phyloP scores from a whole-genome alignment of 2,113 vertebrate genomes.

The Heteronetta atricapilla region DNA sequence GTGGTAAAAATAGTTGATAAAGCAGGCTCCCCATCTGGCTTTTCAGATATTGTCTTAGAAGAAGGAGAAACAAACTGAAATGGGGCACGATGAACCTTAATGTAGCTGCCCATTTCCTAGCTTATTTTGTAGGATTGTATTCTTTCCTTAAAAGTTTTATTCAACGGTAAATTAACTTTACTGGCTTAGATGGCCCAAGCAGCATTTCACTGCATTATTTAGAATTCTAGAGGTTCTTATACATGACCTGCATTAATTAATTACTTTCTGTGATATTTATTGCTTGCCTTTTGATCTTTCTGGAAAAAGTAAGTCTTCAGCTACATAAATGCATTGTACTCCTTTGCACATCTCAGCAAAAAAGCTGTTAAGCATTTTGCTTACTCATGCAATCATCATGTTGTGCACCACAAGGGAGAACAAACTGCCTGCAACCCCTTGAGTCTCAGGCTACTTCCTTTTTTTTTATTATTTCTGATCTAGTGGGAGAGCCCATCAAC shows the following conservation, averaged over 20 bases:
- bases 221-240: not conserved
- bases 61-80: not conserved
- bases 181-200: not conserved
- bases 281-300: not conserved
- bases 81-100: not conserved
- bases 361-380: not conserved
- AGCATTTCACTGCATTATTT: not conserved
- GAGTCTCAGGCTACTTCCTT: not conserved
- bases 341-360: not conserved
- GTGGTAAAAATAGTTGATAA: not conserved
- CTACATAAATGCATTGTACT: not conserved
- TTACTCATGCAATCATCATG: not conserved
- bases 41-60: not conserved
- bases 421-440: not conserved
- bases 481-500: constrained; percentile 95
- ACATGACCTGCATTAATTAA: not conserved
- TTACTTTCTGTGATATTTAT: not conserved
- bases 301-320: not conserved
- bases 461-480: constrained; percentile 6
- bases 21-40: not conserved
- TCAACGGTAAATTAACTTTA: not conserved
- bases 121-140: not conserved
- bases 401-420: not conserved
- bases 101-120: not conserved
- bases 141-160: not conserved